These are phyloP conservation scores for Papilio demoleus DNA, from an alignment of 2,888 invertebrate genomes.

Conservation along the genomic window DNA sequence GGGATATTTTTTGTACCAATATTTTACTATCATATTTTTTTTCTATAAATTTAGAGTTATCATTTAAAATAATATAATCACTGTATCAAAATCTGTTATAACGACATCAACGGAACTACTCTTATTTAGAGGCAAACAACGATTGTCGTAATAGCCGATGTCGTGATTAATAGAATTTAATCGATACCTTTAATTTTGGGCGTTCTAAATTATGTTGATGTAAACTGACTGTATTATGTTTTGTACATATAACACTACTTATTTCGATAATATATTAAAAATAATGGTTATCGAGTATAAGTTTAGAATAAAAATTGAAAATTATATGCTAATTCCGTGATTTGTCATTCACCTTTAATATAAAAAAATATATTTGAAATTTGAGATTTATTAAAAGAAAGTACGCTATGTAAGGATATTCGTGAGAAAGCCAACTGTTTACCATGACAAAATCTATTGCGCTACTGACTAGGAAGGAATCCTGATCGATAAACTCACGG, in stretches of 20 bases:
- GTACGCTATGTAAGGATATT: conserved; percentile 45
- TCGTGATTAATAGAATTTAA: too few species aligned
- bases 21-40: not conserved
- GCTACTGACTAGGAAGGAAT: conserved; percentile 64
- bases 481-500: conserved; percentile 62
- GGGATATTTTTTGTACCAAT: not conserved
- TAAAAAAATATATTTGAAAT: not conserved
- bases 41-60: not conserved
- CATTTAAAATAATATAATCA: not conserved
- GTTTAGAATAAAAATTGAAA: not conserved
- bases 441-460: conserved; percentile 56
- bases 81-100: too few species aligned
- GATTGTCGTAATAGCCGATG: too few species aligned
- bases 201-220: too few species aligned
- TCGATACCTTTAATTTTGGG: too few species aligned
- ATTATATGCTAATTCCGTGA: not conserved
- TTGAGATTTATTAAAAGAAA: conserved; percentile 9
- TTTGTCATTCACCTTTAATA: not conserved
- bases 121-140: too few species aligned
- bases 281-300: too few species aligned
- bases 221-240: too few species aligned
- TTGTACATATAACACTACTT: too few species aligned
- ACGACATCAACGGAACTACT: too few species aligned
- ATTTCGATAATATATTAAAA: too few species aligned
- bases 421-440: conserved; percentile 68